Evolutionary conservation across 2,797 vertebrate genomes (phyloP), one percentile per base, ranked within the genome.

Genomic region (Labroides dimidiatus): DNA sequence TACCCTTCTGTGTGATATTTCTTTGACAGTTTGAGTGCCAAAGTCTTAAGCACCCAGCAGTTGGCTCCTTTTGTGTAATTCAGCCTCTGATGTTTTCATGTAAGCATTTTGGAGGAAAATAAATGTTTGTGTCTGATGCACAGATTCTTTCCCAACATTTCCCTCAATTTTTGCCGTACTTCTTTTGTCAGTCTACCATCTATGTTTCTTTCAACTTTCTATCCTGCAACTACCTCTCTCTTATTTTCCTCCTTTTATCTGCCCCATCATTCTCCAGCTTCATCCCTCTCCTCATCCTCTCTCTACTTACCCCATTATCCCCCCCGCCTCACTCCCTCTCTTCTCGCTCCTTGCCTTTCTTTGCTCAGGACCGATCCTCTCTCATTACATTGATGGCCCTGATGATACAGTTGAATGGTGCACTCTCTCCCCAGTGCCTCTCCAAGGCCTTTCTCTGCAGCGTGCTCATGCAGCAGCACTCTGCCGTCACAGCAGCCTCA

Each of bases 331-430:
- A 48, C 47, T 16, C 43, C 16, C 27, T 15, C 59, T 55, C 59
- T 49, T 13, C 48, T 47, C 51, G 49, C 59, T 60, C 58, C 58
- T 67, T 60, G 53, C 64, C 51, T 68, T 69, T 72, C 80, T 76
- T 78, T 74, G 66, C 67, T 73, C 71, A 68, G 85, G 73, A 91
- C 80, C 58, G 78, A 89, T 92, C 83, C 85, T 77, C 86, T 92
- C 87, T 91, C 87, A 92, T 94, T 93, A 91, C 84, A 74, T 54
- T 87, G 90, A 91, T 91, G 89, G 89, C 84, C 77, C 80, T 78
- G 87, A 90, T 93, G 90, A 91, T 92, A 90, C 89, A 86, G 87
- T 90, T 90, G 88, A 91, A 85, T 88, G 85, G 78, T 67, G 78
- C 67, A 80, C 81, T 84, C 57, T 83, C 78, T 77, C 65, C 69